A percentile compares a stretch with the other conserved stretches of the same genome.
Conservation (phyloP, 2,888 invertebrate species). For the Abscondita cerata region DNA sequence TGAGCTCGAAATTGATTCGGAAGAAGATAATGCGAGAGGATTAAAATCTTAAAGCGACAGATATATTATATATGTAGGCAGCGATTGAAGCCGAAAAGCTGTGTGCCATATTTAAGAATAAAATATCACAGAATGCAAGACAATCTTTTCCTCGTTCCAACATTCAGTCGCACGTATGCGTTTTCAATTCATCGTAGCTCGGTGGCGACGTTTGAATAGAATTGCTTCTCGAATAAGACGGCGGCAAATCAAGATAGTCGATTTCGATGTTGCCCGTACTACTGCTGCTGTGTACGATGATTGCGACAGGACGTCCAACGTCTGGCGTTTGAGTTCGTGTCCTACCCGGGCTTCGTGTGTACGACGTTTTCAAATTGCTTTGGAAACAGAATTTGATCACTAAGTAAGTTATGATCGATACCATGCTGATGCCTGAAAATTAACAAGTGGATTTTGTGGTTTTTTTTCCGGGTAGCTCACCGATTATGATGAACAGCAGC, state of each 20-base stretch:
- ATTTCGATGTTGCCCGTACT: conserved; percentile 8
- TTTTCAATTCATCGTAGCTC: conserved; percentile 1
- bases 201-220: background rate
- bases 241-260: conserved; percentile 6
- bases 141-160: too few species aligned
- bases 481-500: background rate
- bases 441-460: too few species aligned
- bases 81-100: too few species aligned
- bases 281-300: background rate
- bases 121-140: too few species aligned
- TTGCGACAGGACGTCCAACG: background rate
- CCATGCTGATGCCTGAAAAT: background rate
- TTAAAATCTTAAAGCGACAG: too few species aligned
- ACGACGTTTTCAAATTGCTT: background rate
- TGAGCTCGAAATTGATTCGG: too few species aligned
- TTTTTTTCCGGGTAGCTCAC: background rate
- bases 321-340: background rate
- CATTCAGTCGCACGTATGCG: too few species aligned
- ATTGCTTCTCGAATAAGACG: conserved; percentile 1
- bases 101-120: too few species aligned
- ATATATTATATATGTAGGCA: too few species aligned
- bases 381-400: conserved; percentile 5
- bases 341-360: background rate
- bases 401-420: background rate
- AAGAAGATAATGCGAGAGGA: too few species aligned